Evolutionary conservation across 92 coral and sea anemone species (phyloP), one percentile per base, ranked within the genome.

Genomic region (Chrysogorgia sp.): DNA sequence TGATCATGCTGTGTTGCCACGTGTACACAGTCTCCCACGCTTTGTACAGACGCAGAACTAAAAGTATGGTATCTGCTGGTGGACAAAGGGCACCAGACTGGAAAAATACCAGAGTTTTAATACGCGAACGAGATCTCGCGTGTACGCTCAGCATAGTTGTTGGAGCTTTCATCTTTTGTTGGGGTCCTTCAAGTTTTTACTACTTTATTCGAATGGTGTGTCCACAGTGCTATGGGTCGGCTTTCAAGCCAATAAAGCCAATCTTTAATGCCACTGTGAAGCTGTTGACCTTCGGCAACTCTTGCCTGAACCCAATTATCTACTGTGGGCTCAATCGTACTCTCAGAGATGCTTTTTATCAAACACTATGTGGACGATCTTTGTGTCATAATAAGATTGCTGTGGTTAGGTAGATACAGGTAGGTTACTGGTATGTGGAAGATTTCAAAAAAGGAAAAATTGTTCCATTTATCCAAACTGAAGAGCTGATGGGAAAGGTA

Each of bases 271-370:
- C 98, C 0, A 75, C 90, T 10, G 84, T 94, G 22, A 94, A 94
- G 41, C 48, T 94, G 5, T 77, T 94, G 34, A 94, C 98, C 13
- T 94, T 94, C 29, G 58, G 87, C 1, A 89, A 92, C 30, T 94
- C 98, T 22, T 90, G 91, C 79, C 67, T 87, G 62, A 94, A 94
- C 77, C 98, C 98, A 13, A 69, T 94, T 31, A 94, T 94, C 61
- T 94, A 94, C 85, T 94, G 92, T 43, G 91, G 98, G 98, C 86
- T 96, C 31, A 93, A 92, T 59, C 82, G 62, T 15, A 92, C 91
- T 21, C 91, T 93, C 34, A 83, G 98, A 48, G 86, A 83, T 22
- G 96, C 92, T 3, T 93, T 93, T 37, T n/a, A n/a, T n/a, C n/a
- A n/a, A n/a, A n/a, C n/a, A n/a, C n/a, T n/a, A n/a, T n/a, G n/a